Conservation (phyloP, 2,797 vertebrate species). For the Diceros bicornis region DNA sequence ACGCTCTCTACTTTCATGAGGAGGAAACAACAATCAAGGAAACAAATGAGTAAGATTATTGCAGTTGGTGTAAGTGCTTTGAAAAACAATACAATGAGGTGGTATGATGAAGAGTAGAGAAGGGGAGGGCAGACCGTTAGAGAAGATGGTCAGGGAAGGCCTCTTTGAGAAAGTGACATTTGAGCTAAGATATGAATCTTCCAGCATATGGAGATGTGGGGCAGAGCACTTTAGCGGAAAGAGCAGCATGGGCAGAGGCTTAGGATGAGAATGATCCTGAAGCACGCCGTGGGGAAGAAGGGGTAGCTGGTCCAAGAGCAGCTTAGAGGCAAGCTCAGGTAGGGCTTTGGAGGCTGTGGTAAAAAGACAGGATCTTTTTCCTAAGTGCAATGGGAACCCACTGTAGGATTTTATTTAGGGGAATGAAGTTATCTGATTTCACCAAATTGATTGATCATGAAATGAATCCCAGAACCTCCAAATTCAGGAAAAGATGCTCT, state of each 20-base stretch:
- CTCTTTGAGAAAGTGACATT: background rate
- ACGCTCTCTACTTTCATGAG: background rate
- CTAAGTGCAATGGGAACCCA: background rate
- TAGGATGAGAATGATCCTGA: background rate
- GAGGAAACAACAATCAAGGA: background rate
- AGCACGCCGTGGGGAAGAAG: background rate
- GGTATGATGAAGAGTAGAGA: background rate
- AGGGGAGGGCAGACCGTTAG: background rate
- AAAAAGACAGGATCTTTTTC: background rate
- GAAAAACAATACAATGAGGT: background rate
- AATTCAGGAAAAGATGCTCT: background rate
- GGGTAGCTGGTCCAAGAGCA: background rate
- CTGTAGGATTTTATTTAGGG: background rate
- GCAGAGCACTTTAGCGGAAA: background rate
- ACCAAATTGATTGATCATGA: constrained; percentile 6
- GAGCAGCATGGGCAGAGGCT: background rate
- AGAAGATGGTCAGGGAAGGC: background rate
- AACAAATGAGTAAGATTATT: background rate
- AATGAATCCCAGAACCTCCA: background rate
- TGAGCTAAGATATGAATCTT: background rate
- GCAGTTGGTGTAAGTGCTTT: background rate
- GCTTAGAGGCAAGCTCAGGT: background rate
- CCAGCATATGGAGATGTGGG: background rate
- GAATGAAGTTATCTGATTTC: constrained; percentile 17
- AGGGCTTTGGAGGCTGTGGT: background rate